Base-by-base conservation (phyloP, 2,797 vertebrate species). In the Hypotaenidia philippensis region DNA sequence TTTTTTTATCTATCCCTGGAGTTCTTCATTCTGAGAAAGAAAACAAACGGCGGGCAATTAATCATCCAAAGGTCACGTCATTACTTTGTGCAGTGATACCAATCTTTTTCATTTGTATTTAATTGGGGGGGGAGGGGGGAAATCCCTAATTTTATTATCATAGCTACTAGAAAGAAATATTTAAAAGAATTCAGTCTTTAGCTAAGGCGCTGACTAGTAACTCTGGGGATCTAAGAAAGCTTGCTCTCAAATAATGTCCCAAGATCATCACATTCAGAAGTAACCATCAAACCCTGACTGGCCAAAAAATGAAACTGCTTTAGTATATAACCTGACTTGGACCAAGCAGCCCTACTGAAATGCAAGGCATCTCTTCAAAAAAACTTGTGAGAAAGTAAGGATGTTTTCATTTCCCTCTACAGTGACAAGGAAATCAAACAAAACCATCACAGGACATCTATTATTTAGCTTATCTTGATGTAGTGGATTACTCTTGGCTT, bases 1-100 rank as follows among this genome's bases (percentile, higher is more conserved):
- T 9, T 13, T 68, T 75, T 74, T 89, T 89, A 92, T 57, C 45
- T 70, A 75, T 18, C 20, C 25, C 34, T 64, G 21, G 26, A 91
- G n/a, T 56, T 89, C 41, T 74, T 74, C 11, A 0, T 53, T 90
- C 26, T 89, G 55, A 94, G 77, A 72, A 78, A 78, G 41, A 55
- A 91, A 95, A 83, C 21, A 83, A 81, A 72, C n/a, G 70, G 20
- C 52, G 74, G 55, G 36, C 9, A 91, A 93, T 87, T 69, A 86
- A 88, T 89, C 69, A 77, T 25, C 44, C 57, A 94, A 93, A 83
- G 80, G 72, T 88, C 69, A 85, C 13, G 5, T 12, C 50, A 38
- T 66, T 88, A 63, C 40, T 92, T 53, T 44, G 31, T 77, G 49
- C 31, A 88, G 60, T 57, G 19, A 85, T 50, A 72, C 29, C 38